Conservation (phyloP, 2,797 vertebrate genomes). For the Hydrolagus colliei region DNA sequence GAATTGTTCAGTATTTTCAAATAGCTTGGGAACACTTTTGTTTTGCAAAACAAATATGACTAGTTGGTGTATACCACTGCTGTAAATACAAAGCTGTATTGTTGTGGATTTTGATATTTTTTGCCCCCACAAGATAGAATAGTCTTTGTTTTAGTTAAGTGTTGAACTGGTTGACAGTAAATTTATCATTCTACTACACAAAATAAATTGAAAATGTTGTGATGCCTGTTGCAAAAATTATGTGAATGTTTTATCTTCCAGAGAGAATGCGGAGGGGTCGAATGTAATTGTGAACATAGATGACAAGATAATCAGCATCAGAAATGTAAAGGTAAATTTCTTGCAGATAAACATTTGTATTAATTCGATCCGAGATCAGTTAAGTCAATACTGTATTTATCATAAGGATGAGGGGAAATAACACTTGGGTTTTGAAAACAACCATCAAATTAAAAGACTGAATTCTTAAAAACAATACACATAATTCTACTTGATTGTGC, state of each 20-base stretch:
- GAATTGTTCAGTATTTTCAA: too few relatives aligned
- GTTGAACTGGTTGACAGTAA: neutral
- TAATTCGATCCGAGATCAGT: slow-evolving; percentile 24
- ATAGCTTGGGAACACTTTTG: too few relatives aligned
- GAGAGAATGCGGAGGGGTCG: slow-evolving; percentile 76
- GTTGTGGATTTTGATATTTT: too few relatives aligned
- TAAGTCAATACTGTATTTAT: neutral
- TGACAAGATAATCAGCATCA: slow-evolving; percentile 77
- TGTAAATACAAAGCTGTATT: too few relatives aligned
- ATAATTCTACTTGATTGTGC: too few relatives aligned
- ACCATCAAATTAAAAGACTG: too few relatives aligned
- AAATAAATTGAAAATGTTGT: neutral
- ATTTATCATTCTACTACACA: neutral
- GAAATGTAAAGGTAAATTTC: slow-evolving; percentile 76
- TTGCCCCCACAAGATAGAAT: neutral
- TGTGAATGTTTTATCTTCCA: slow-evolving; percentile 46
- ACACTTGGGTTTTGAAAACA: too few relatives aligned
- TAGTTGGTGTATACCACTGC: too few relatives aligned
- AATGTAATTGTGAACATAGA: slow-evolving; percentile 78
- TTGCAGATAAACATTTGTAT: neutral
- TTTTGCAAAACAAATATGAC: too few relatives aligned
- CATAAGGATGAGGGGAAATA: too few relatives aligned
- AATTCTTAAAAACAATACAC: too few relatives aligned
- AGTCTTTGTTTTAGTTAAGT: neutral
- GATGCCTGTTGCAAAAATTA: neutral